Percentiles rank a stretch among this genome's conserved stretches.
These are phyloP conservation scores for Nyctalus aviator DNA, from an alignment of 2,797 vertebrate species.

Conservation along the genomic window DNA sequence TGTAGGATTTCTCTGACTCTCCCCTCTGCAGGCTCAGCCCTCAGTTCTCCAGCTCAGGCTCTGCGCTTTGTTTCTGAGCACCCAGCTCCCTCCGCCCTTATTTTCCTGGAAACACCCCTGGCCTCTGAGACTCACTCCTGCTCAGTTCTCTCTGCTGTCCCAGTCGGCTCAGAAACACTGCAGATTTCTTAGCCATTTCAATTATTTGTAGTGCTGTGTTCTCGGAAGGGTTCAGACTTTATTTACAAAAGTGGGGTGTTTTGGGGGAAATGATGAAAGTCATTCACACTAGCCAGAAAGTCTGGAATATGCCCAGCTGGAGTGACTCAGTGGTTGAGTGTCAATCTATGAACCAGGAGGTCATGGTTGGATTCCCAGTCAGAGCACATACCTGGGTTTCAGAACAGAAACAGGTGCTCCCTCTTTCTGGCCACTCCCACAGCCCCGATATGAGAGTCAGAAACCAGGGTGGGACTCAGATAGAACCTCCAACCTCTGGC, in stretches of 20 bases:
- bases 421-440: not conserved
- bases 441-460: rapidly evolving
- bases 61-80: no score
- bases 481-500: rapidly evolving
- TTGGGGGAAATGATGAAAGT: rapidly evolving
- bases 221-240: not conserved
- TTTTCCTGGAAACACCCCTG: not conserved
- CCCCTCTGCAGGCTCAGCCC: not conserved
- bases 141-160: not conserved
- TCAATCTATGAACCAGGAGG: no score
- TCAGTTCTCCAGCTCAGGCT: not conserved
- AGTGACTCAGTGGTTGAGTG: not conserved
- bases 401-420: no score
- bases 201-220: not conserved
- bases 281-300: not conserved
- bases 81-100: no score
- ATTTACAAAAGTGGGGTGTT: not conserved
- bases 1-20: not conserved
- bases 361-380: no score
- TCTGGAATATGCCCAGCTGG: not conserved
- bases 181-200: not conserved
- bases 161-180: not conserved
- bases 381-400: no score
- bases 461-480: rapidly evolving
- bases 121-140: not conserved